phyloP scores from a whole-genome alignment of 1,140 invertebrate species.

The Plectrocnemia conspersa region DNA sequence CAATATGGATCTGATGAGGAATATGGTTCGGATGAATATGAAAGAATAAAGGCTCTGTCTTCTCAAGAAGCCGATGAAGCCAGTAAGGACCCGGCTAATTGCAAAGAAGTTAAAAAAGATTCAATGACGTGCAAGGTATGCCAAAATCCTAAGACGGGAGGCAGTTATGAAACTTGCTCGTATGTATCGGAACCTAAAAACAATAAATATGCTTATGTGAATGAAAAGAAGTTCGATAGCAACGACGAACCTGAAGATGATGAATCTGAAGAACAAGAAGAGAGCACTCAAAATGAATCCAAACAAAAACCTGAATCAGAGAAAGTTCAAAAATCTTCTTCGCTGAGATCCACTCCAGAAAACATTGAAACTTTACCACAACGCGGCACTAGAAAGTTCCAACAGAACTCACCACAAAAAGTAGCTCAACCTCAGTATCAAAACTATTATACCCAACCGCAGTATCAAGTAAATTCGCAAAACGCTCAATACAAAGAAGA shows the following conservation, averaged over 20 bases:
- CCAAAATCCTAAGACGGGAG: constrained; percentile 61
- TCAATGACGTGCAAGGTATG: constrained; percentile 63
- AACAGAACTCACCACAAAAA: constrained; percentile 17
- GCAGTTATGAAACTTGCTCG: constrained; percentile 66
- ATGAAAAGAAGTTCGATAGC: constrained; percentile 55
- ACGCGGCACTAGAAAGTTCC: constrained; percentile 24
- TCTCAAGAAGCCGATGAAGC: constrained; percentile 55
- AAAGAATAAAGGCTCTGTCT: constrained; percentile 51
- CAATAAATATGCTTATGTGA: constrained; percentile 64
- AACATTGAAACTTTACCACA: constrained; percentile 21
- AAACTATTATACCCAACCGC: constrained; percentile 41
- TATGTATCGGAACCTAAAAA: constrained; percentile 64
- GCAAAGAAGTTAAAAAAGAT: constrained; percentile 58
- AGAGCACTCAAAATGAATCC: constrained; percentile 39
- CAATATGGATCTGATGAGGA: constrained; percentile 48
- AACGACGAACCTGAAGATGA: constrained; percentile 53
- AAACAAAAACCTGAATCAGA: constrained; percentile 24
- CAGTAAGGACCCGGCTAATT: constrained; percentile 56
- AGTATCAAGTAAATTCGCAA: constrained; percentile 32
- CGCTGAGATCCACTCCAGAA: constrained; percentile 23
- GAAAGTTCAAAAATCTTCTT: constrained; percentile 19
- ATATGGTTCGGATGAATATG: constrained; percentile 50
- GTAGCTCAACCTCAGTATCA: constrained; percentile 37
- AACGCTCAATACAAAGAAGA: constrained; percentile 39
- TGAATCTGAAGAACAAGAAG: constrained; percentile 48